Evolutionary conservation across 2,888 invertebrate species (phyloP).

Genomic region (Ormyrus pomaceus): DNA sequence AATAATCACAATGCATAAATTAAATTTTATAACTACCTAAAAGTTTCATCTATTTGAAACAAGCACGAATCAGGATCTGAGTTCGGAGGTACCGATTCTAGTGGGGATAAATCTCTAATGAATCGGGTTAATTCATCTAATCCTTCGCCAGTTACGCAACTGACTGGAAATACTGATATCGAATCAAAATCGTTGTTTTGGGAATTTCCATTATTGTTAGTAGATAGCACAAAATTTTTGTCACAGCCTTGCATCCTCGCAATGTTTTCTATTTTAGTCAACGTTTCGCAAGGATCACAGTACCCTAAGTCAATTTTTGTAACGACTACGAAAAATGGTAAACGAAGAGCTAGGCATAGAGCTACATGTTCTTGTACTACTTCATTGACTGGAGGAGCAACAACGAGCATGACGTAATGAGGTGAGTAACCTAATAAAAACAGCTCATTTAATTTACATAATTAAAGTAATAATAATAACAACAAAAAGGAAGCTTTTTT

Average conservation of each 20-base stretch:
- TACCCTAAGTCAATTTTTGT: constrained; percentile 94
- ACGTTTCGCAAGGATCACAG: constrained; percentile 67
- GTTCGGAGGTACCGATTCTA: constrained; percentile 65
- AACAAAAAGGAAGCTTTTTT: not conserved
- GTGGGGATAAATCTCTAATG: constrained; percentile 85
- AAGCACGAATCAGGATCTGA: constrained; percentile 73
- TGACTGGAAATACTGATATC: constrained; percentile 91
- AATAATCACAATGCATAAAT: not conserved
- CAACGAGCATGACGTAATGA: constrained; percentile 91
- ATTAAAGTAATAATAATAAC: not conserved
- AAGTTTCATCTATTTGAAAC: constrained; percentile 97
- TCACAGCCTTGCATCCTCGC: constrained; percentile 69
- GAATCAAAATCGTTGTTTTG: constrained; percentile 70
- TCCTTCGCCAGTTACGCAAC: constrained; percentile 92
- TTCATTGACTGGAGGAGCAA: constrained; percentile 72
- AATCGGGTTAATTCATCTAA: constrained; percentile 90
- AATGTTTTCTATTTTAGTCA: constrained; percentile 67
- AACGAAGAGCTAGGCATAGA: constrained; percentile 86
- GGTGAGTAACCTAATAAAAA: constrained; percentile 86
- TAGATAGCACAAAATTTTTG: constrained; percentile 67
- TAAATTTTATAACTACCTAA: constrained; percentile 72
- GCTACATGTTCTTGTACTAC: constrained; percentile 89
- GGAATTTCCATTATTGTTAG: constrained; percentile 62
- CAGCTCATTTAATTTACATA: not conserved
- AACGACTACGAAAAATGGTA: constrained; percentile 95